Evolutionary conservation across 2,113 vertebrate species (phyloP).

Genomic region (Grus americana): DNA sequence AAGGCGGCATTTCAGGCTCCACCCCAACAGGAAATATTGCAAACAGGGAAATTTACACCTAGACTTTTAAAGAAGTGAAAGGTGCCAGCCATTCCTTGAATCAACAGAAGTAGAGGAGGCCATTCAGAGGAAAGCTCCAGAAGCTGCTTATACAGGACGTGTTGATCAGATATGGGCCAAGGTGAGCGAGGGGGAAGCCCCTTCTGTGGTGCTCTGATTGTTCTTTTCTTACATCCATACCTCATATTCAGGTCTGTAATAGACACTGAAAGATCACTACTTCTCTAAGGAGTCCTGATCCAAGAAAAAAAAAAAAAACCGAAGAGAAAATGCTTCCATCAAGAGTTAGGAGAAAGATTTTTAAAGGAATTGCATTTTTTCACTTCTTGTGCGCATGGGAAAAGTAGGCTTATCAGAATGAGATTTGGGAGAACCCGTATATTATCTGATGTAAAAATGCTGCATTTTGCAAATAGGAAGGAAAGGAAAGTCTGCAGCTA

Average conservation of each 20-base stretch:
- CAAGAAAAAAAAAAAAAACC: background rate
- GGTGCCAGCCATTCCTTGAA: background rate
- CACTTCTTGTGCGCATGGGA: background rate
- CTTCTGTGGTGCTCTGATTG: background rate
- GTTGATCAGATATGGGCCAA: slow-evolving; percentile 49
- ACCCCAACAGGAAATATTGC: slow-evolving; percentile 31
- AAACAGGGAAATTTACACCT: background rate
- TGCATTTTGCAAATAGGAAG: background rate
- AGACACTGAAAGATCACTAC: background rate
- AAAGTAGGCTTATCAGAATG: background rate
- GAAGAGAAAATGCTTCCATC: background rate
- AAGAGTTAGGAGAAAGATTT: background rate
- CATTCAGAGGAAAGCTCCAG: background rate
- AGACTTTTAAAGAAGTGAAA: background rate
- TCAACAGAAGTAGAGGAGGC: background rate
- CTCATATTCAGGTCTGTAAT: background rate
- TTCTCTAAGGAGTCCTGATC: background rate
- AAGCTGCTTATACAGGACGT: background rate
- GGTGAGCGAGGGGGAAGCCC: slow-evolving; percentile 44
- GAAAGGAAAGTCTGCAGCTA: background rate
- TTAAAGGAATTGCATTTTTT: background rate
- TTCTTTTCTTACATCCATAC: background rate
- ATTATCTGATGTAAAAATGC: background rate
- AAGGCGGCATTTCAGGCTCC: background rate
- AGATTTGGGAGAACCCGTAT: background rate